phyloP scores from a whole-genome alignment of 1,140 invertebrate genomes.

The Drosophila lini region DNA sequence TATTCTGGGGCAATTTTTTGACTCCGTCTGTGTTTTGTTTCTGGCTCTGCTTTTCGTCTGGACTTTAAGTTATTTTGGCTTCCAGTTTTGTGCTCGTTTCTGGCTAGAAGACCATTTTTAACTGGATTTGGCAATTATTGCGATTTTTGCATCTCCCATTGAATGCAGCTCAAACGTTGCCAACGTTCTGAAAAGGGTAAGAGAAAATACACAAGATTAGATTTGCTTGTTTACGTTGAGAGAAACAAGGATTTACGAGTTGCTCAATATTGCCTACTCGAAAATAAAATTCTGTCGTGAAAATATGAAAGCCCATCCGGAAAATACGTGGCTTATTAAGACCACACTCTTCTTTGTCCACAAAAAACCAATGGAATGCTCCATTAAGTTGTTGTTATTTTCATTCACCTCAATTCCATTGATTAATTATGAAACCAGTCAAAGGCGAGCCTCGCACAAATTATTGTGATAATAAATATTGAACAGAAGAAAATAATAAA shows the following conservation, averaged over 20 bases:
- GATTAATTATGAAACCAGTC: constrained; percentile 45
- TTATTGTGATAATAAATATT: constrained; percentile 77
- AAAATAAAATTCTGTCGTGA: too few species aligned
- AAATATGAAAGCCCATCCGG: not conserved
- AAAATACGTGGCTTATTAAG: constrained; percentile 3
- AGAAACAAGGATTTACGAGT: not conserved
- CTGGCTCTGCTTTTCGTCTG: constrained; percentile 12
- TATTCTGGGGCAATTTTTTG: constrained; percentile 59
- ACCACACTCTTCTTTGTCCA: not conserved
- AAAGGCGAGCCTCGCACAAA: constrained; percentile 39
- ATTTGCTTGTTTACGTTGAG: constrained; percentile 4
- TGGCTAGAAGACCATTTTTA: constrained; percentile 20
- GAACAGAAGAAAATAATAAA: constrained; percentile 52
- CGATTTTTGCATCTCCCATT: constrained; percentile 47
- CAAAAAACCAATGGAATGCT: constrained; percentile 1
- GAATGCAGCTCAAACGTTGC: constrained; percentile 23
- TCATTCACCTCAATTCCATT: constrained; percentile 10
- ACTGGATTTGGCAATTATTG: constrained; percentile 54
- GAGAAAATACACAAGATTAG: constrained; percentile 18
- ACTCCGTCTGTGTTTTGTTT: constrained; percentile 46
- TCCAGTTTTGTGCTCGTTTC: constrained; percentile 18
- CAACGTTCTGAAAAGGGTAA: constrained; percentile 21
- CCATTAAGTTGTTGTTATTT: constrained; percentile 25
- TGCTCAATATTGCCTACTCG: not conserved
- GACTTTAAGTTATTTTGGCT: constrained; percentile 40